Evolutionary conservation across 1,140 invertebrate species (phyloP), one percentile per base, ranked within the genome.

Genomic region (Nebria ingens): DNA sequence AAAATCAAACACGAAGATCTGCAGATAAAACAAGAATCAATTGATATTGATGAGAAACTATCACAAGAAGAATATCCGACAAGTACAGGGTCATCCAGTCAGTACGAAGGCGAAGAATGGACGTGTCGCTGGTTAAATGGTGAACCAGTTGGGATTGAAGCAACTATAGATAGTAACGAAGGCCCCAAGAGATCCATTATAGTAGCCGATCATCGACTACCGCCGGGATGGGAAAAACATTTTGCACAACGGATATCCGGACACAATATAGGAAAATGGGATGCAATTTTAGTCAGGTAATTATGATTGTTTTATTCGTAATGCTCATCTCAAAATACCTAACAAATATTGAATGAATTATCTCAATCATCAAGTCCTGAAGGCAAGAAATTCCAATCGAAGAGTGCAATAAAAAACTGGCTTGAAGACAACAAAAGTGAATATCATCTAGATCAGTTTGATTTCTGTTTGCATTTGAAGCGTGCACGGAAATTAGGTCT

Each of bases 261-360:
- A 1, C 74, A 78, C 58, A 83, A 83, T 2, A 81, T 83, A 12
- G 85, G 85, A 3, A 89, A 89, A 68, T 90, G 86, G 86, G 86
- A 89, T 68, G 84, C 87, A 6, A 79, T 88, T 56, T 76, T 89
- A 57, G 71, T 87, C 1, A 79, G 78, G 83, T 84, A 68, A 68
- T n/a, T n/a, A n/a, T n/a, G n/a, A n/a, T n/a, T n/a, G n/a, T n/a
- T n/a, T n/a, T n/a, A n/a, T n/a, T n/a, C n/a, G n/a, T n/a, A n/a
- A n/a, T n/a, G n/a, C n/a, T n/a, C n/a, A n/a, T n/a, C n/a, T n/a
- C n/a, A n/a, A n/a, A n/a, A n/a, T n/a, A n/a, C n/a, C n/a, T n/a
- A n/a, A n/a, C n/a, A n/a, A n/a, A n/a, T n/a, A n/a, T n/a, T n/a
- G n/a, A n/a, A n/a, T n/a, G n/a, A n/a, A n/a, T n/a, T n/a, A n/a